A percentile compares a stretch with the other conserved stretches of the same genome.
Conservation (phyloP, 2,888 invertebrate species). For the Papilio elwesi region DNA sequence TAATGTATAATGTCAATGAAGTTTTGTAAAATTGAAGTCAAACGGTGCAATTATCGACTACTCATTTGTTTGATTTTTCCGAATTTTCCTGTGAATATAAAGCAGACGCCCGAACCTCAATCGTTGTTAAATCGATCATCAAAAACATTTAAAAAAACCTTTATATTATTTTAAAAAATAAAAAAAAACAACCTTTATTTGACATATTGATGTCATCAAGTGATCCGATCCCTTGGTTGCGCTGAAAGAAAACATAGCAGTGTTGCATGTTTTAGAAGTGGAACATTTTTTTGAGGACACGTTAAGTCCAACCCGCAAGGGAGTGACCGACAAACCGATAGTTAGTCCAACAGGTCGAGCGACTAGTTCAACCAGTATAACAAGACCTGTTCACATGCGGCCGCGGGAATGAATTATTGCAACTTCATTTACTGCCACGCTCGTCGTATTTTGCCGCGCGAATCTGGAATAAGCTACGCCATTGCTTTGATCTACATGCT, state of each 20-base stretch:
- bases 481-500: slow-evolving; percentile 42
- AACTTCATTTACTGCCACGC: slow-evolving; percentile 70
- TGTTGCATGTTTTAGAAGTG: background rate
- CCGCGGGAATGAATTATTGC: slow-evolving; percentile 67
- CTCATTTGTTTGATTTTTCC: too few species aligned
- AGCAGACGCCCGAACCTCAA: too few species aligned
- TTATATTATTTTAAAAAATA: too few species aligned
- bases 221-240: background rate
- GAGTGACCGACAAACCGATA: slow-evolving; percentile 26
- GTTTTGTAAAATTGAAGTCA: too few species aligned
- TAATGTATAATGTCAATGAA: too few species aligned
- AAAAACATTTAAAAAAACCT: too few species aligned
- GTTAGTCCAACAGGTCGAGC: slow-evolving; percentile 41
- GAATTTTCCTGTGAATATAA: too few species aligned
- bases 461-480: slow-evolving; percentile 60
- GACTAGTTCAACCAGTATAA: slow-evolving; percentile 50
- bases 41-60: too few species aligned
- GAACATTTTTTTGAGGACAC: slow-evolving; percentile 17
- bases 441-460: slow-evolving; percentile 56
- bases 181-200: too few species aligned
- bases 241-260: background rate
- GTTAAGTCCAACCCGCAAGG: slow-evolving; percentile 14
- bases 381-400: slow-evolving; percentile 50
- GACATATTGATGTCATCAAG: too few species aligned
- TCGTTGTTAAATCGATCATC: too few species aligned